Evolutionary conservation across 2,888 invertebrate genomes (phyloP), one percentile per base, ranked within the genome.

Genomic region (Aphelenchoides bicaudatus): DNA sequence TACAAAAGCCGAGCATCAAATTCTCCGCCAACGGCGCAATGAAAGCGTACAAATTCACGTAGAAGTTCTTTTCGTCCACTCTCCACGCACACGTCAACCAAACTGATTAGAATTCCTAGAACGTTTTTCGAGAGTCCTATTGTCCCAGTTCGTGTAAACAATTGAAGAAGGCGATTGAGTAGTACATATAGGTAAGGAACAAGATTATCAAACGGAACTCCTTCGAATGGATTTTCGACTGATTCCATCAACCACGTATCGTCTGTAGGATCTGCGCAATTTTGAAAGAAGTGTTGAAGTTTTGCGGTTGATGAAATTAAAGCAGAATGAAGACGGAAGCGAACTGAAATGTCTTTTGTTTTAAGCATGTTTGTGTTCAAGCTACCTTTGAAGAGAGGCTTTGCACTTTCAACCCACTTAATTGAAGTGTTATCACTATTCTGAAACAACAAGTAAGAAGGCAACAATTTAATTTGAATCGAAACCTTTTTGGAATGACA

Each of bases 381-480:
- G n/a, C n/a, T n/a, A n/a, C n/a, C n/a, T n/a, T 86, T 86, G 79
- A 93, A 93, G 8, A 96, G 84, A 10, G 87, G 88, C 72, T 89
- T 88, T 70, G 91, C 91, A 47, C 87, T 86, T 80, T 96, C 94
- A 46, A 94, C 89, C 91, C 92, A 92, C 64, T 87, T 86, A 6
- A 94, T 87, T 71, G 94, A 93, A 0, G 5, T 21, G 8, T 57
- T 25, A 28, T 31, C 54, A 31, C n/a, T 25, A 43, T 46, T 43
- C 3, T 19, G 5, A 23, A 21, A 28, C 16, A 13, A 31, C 23
- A 28, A 19, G 10, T n/a, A 56, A 28, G 28, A 25, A 51, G 6
- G 21, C 53, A 25, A 25, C 23, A 52, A 52, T 21, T 8, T 28
- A 29, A 21, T 56, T 19, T 2, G 5, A 34, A 13, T 34, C 34